These are phyloP conservation scores for Muricea muricata DNA, from an alignment of 92 coral and sea anemone genomes.

Conservation along the genomic window DNA sequence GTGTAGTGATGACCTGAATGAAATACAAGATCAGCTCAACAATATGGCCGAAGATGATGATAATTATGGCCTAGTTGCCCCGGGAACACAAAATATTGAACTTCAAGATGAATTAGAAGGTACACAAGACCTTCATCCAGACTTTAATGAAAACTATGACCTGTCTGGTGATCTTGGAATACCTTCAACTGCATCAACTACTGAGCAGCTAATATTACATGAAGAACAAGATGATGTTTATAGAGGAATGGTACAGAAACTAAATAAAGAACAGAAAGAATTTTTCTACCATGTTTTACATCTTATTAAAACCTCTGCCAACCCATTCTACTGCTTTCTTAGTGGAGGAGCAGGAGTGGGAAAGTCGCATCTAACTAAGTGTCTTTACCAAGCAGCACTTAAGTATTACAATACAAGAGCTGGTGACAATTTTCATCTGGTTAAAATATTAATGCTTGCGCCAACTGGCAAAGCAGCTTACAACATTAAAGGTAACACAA, in stretches of 20 bases:
- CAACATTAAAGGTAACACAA: slow-evolving; percentile 59
- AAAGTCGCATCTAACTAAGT: too few species aligned
- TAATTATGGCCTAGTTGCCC: slow-evolving; percentile 47
- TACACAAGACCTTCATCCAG: slow-evolving; percentile 10
- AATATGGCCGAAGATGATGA: slow-evolving; percentile 13
- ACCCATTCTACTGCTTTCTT: too few species aligned
- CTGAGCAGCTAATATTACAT: neutral
- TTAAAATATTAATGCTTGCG: slow-evolving; percentile 34
- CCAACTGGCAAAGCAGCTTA: slow-evolving; percentile 67
- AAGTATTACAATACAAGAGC: too few species aligned
- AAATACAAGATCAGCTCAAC: neutral
- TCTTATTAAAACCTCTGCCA: too few species aligned
- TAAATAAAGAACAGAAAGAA: too few species aligned
- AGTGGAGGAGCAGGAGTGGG: too few species aligned
- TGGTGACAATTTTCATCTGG: neutral
- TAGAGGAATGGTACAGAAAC: neutral
- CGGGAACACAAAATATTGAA: slow-evolving; percentile 28
- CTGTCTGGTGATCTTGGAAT: neutral
- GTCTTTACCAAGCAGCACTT: too few species aligned
- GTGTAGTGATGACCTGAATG: neutral
- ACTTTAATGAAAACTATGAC: neutral
- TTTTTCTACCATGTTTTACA: neutral
- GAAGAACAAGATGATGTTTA: neutral
- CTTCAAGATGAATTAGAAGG: slow-evolving; percentile 37
- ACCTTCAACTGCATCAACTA: neutral